Evolutionary conservation across 2,797 vertebrate species (phyloP).

Genomic region (Melanotaenia boesemani): DNA sequence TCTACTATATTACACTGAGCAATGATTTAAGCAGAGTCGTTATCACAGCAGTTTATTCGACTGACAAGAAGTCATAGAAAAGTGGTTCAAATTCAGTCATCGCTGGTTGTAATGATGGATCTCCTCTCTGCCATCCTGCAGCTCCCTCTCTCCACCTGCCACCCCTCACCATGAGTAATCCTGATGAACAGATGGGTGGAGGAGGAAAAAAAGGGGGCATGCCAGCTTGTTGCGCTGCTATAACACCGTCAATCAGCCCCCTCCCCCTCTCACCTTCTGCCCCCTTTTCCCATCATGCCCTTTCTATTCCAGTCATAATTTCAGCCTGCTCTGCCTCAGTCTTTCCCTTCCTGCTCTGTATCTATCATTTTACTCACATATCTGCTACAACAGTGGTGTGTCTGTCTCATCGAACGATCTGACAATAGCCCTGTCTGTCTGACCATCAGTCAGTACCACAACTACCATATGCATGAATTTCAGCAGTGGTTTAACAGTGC

Average conservation of each 20-base stretch:
- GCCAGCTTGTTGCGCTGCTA: constrained; percentile 68
- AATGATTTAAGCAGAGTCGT: constrained; percentile 53
- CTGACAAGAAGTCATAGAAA: constrained; percentile 27
- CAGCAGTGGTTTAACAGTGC: constrained; percentile 13
- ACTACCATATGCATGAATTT: constrained; percentile 4
- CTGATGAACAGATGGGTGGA: constrained; percentile 77
- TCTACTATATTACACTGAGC: constrained; percentile 32
- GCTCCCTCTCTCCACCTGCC: constrained; percentile 33
- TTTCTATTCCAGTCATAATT: constrained; percentile 33
- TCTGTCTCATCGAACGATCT: neutral
- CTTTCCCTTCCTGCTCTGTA: neutral
- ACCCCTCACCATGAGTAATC: constrained; percentile 66
- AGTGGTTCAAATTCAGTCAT: constrained; percentile 37
- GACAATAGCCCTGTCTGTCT: constrained; percentile 13
- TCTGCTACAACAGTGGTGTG: neutral
- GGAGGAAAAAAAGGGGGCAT: constrained; percentile 45
- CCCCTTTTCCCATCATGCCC: constrained; percentile 36
- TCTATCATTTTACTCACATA: constrained; percentile 5
- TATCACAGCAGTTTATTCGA: constrained; percentile 43
- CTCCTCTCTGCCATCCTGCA: constrained; percentile 33
- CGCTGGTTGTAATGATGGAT: constrained; percentile 20
- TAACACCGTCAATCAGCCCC: constrained; percentile 59
- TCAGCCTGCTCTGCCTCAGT: constrained; percentile 16
- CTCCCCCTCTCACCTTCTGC: constrained; percentile 45
- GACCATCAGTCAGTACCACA: neutral